phyloP scores from a whole-genome alignment of 2,113 vertebrate species.

The Callaeas wilsoni region DNA sequence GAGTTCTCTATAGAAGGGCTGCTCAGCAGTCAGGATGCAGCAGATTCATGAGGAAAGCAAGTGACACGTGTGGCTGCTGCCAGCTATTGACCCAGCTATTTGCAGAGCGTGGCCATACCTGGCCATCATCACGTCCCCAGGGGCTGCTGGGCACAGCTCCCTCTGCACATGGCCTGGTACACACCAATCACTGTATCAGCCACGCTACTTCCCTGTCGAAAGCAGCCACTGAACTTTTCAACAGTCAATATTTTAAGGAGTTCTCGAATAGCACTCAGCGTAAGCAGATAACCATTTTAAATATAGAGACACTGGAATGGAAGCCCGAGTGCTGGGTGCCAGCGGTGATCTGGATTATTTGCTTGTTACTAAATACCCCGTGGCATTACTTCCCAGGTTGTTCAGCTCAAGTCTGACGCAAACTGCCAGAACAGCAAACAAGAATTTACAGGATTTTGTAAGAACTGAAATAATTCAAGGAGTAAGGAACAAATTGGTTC shows the following conservation, averaged over 20 bases:
- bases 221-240: neutral
- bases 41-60: neutral
- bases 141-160: neutral
- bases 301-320: neutral
- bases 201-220: neutral
- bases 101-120: neutral
- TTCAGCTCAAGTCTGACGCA: neutral
- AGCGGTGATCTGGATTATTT: neutral
- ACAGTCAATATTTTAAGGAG: neutral
- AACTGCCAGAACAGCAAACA: slow-evolving; percentile 1
- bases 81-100: neutral
- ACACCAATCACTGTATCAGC: neutral
- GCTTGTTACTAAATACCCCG: neutral
- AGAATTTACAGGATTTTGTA: neutral
- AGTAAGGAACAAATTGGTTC: neutral
- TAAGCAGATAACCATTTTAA: slow-evolving; percentile 39
- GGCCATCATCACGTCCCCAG: neutral
- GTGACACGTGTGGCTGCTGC: neutral
- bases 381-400: neutral
- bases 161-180: neutral
- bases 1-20: neutral
- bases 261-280: neutral
- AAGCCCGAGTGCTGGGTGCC: neutral
- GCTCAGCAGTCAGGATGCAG: neutral
- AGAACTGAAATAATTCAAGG: neutral